phyloP scores from a whole-genome alignment of 2,888 invertebrate genomes.

The Seira ritae region DNA sequence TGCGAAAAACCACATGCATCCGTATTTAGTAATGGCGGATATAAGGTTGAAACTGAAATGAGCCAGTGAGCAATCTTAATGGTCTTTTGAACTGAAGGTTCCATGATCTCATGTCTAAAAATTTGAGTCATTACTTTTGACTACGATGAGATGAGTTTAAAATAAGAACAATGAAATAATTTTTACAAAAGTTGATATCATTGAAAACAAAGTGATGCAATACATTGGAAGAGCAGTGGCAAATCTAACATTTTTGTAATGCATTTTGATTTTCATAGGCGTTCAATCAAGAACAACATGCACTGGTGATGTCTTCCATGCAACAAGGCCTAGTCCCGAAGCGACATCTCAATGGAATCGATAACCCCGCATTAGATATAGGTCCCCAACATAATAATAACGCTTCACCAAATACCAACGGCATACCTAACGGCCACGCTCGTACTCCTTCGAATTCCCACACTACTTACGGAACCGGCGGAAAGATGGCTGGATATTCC shows the following conservation, averaged over 20 bases:
- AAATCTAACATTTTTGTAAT: no score
- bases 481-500: conserved; percentile 65
- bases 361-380: conserved; percentile 69
- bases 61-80: no score
- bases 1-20: conserved; percentile 41
- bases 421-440: conserved; percentile 36
- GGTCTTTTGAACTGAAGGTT: no score
- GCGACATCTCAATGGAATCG: conserved; percentile 66
- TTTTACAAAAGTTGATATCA: no score
- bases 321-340: conserved; percentile 55
- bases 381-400: conserved; percentile 42
- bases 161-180: no score
- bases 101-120: no score
- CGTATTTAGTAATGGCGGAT: conserved; percentile 28
- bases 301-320: conserved; percentile 68
- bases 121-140: no score
- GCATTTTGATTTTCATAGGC: conserved; percentile 48
- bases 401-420: conserved; percentile 29
- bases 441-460: conserved; percentile 18
- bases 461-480: conserved; percentile 29
- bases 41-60: conserved; percentile 40
- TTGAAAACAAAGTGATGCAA: conserved; percentile 2
- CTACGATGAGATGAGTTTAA: neutral
- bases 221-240: no score
- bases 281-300: conserved; percentile 71